These are phyloP conservation scores for Hemibagrus guttatus DNA, from an alignment of 2,797 vertebrate species.

Conservation along the genomic window DNA sequence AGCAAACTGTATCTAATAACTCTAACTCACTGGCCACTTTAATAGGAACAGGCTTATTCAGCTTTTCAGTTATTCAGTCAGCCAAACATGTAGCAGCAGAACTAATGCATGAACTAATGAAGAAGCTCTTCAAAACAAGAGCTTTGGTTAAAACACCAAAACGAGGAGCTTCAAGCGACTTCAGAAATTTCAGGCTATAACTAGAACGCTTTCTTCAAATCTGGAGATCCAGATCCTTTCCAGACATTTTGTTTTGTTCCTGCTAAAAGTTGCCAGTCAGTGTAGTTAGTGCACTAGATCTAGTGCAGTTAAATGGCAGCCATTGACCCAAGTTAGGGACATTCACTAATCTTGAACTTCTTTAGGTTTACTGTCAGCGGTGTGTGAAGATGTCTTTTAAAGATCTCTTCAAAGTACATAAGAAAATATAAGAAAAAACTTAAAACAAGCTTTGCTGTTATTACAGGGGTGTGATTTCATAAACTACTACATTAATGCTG, in stretches of 20 bases:
- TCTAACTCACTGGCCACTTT: neutral
- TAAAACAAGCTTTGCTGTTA: neutral
- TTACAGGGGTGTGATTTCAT: neutral
- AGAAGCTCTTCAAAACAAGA: neutral
- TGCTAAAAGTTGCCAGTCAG: neutral
- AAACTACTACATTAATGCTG: neutral
- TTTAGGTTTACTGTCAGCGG: neutral
- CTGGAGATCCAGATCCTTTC: neutral
- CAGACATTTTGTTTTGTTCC: neutral
- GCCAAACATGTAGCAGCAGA: neutral
- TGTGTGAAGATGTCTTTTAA: neutral
- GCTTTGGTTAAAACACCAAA: neutral
- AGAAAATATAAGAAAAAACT: neutral
- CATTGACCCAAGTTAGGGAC: neutral
- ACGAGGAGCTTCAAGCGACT: neutral
- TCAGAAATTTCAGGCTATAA: neutral
- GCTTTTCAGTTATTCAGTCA: neutral
- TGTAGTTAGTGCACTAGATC: neutral
- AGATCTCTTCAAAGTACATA: neutral
- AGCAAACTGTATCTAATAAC: neutral
- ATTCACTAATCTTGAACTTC: neutral
- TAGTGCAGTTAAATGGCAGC: neutral
- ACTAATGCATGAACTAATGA: neutral
- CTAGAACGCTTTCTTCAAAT: neutral
- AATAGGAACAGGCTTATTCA: neutral